Percentiles rank a stretch among this genome's conserved stretches.
Conservation (phyloP, 2,113 vertebrate genomes). For the Alces alces region DNA sequence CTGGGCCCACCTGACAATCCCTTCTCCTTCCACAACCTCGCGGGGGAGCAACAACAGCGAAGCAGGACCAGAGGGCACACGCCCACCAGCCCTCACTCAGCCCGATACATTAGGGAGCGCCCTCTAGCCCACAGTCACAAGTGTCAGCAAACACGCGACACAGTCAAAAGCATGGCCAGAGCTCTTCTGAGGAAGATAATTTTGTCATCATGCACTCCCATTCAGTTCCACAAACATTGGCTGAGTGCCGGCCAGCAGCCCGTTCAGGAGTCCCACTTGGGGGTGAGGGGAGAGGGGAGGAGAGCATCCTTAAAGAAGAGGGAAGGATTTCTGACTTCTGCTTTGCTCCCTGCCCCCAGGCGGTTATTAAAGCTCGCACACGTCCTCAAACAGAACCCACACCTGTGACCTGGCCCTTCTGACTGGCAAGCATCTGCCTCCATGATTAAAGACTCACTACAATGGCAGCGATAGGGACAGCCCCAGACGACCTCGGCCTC, state of each 20-base stretch:
- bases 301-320: not conserved
- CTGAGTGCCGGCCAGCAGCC: not conserved
- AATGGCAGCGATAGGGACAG: not conserved
- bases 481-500: not conserved
- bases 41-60: rapidly evolving
- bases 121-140: not conserved
- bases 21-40: not conserved
- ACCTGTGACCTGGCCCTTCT: slow-evolving; percentile 20
- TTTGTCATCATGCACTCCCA: not conserved
- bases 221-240: rapidly evolving
- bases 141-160: not conserved
- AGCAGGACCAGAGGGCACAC: not conserved
- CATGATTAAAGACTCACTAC: not conserved
- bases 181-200: not conserved
- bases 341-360: not conserved
- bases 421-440: not conserved
- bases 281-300: not conserved
- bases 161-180: not conserved
- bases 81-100: not conserved
- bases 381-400: not conserved
- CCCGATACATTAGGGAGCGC: not conserved
- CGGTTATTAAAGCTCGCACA: not conserved
- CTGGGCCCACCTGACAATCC: not conserved
- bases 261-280: not conserved
- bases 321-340: not conserved